Evolutionary conservation across 1,140 invertebrate genomes (phyloP), one percentile per base, ranked within the genome.

Genomic region (Archivesica marissinica): DNA sequence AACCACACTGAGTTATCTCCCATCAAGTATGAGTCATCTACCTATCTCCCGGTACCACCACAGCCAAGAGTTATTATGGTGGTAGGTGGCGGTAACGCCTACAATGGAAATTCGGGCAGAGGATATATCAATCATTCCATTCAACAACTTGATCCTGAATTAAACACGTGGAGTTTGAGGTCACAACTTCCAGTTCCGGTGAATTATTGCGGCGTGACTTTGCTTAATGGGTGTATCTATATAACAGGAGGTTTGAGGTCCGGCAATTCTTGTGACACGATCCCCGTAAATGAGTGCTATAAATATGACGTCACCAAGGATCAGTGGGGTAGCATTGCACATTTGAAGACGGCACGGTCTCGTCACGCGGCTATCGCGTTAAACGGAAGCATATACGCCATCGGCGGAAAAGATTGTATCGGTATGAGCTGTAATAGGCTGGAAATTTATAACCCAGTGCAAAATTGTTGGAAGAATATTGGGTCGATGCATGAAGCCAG

Each of bases 371-470:
- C 80, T 1, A 70, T 83, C 1, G 35, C 56, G 30, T 47, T 83
- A 75, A 50, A 64, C 59, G 66, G 52, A 7, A 13, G 2, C 17
- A 38, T 83, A 25, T 83, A 83, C 33, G 70, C 59, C 2, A 41
- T 83, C 7, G 80, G 80, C 1, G 80, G 80, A 0, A 70, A 83
- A 35, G 80, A 83, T 30, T 41, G 68, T 41, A 33, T 64, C 25
- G 54, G 44, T n/a, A 56, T 83, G 68, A 83, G 80, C 38, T 50
- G 68, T 15, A 61, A 83, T 15, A 72, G 50, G 9, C 23, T 83
- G 7, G 80, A 83, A 50, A 9, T 39, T 2, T 83, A 83, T 33
- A n/a, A 64, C 41, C 1, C 25, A 38, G 30, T 59, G 0, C 25
- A n/a, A 0, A 59, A 64, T 38, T 23, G 23, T 17, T 83, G 80